phyloP scores from a whole-genome alignment of 2,797 vertebrate species.

The Pampus argenteus region DNA sequence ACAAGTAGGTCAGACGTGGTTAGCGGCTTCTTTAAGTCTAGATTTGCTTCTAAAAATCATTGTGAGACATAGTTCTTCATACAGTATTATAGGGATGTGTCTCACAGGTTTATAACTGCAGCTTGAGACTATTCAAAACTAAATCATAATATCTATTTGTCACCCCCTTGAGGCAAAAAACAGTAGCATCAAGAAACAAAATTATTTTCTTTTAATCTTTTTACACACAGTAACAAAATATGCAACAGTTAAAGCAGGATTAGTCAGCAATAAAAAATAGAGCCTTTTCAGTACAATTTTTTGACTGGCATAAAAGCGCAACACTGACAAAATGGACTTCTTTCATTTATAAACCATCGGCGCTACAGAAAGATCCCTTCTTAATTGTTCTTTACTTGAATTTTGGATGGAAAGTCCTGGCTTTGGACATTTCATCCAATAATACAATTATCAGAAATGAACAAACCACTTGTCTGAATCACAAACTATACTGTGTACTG shows the following conservation, averaged over 20 bases:
- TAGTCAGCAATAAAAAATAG: conserved; percentile 9
- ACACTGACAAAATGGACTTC: conserved; percentile 16
- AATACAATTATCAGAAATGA: conserved; percentile 2
- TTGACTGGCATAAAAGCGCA: conserved; percentile 18
- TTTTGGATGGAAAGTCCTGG: neutral
- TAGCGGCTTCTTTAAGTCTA: conserved; percentile 1
- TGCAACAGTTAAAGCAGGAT: conserved; percentile 11
- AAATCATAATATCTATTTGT: conserved; percentile 22
- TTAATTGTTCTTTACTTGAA: neutral
- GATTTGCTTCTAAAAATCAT: conserved; percentile 6
- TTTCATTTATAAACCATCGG: neutral
- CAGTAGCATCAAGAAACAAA: neutral
- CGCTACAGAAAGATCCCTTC: neutral
- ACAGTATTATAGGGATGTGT: neutral
- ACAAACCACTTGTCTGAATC: conserved; percentile 7
- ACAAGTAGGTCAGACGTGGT: neutral
- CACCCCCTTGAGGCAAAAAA: conserved; percentile 62
- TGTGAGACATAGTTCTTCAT: neutral
- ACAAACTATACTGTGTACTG: neutral
- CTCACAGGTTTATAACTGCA: conserved; percentile 7
- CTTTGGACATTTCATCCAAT: neutral
- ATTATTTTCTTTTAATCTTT: neutral
- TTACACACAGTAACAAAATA: conserved; percentile 13
- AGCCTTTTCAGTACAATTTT: conserved; percentile 24
- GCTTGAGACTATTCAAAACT: conserved; percentile 1